Conservation (phyloP, 2,797 vertebrate genomes). For the Loriculus beryllinus region DNA sequence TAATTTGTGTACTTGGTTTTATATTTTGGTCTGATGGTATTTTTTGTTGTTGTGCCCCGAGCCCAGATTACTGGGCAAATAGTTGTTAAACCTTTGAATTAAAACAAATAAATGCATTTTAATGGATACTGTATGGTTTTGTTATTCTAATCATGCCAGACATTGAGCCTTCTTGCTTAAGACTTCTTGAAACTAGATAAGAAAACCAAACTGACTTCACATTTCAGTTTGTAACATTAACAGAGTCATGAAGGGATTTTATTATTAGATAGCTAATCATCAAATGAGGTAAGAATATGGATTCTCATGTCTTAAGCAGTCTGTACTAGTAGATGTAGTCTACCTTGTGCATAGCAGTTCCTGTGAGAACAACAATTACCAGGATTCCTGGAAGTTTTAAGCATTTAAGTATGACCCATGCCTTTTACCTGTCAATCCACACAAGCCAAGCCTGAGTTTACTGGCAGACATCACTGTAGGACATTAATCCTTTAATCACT, state of each 20-base stretch:
- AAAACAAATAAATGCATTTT: conserved; percentile 63
- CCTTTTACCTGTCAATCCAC: background rate
- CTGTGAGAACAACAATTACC: background rate
- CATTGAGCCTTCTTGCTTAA: background rate
- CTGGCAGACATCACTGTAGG: background rate
- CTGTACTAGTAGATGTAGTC: background rate
- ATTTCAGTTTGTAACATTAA: background rate
- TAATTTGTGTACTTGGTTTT: conserved; percentile 55
- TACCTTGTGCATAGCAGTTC: background rate
- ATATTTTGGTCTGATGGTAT: conserved; percentile 15
- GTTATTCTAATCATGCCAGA: background rate
- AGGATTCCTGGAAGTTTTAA: background rate
- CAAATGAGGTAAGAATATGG: background rate
- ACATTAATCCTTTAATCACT: background rate
- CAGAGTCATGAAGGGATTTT: background rate
- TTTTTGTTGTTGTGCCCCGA: conserved; percentile 19
- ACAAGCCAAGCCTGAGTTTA: background rate
- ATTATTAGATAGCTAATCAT: background rate
- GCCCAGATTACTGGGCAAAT: background rate
- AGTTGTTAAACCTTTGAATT: conserved; percentile 37
- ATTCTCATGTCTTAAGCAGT: background rate
- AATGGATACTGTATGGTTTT: background rate
- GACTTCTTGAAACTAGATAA: background rate
- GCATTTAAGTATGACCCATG: background rate
- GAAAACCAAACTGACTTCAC: background rate